Conservation (phyloP, 2,797 vertebrate genomes). For the Pseudotriccus pelzelni region DNA sequence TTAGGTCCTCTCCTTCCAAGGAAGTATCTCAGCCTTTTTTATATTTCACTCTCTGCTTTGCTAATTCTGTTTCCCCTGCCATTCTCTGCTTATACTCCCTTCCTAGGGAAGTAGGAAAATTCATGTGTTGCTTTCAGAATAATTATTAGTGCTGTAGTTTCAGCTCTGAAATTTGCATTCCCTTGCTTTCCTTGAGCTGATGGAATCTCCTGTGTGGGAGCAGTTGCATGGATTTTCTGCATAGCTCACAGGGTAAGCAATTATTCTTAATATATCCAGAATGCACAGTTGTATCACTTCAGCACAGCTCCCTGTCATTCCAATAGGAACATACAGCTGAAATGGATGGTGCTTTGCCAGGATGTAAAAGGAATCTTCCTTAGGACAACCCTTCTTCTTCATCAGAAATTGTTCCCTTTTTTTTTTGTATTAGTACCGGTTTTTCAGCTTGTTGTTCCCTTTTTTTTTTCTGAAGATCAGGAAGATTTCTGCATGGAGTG, state of each 20-base stretch:
- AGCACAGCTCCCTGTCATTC: not conserved
- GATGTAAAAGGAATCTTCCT: not conserved
- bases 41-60: not conserved
- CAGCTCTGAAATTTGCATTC: not conserved
- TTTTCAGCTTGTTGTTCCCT: slow-evolving; percentile 7
- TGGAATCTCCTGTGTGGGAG: not conserved
- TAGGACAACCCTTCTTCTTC: not conserved
- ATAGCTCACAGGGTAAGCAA: not conserved
- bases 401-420: not conserved
- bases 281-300: not conserved
- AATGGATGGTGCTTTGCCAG: not conserved
- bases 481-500: not conserved
- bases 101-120: not conserved
- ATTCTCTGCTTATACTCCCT: not conserved
- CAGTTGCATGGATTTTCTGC: not conserved
- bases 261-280: not conserved
- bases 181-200: not conserved
- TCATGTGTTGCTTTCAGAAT: not conserved
- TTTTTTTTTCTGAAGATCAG: slow-evolving; percentile 2
- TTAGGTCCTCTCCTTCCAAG: not conserved
- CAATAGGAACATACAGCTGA: not conserved
- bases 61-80: not conserved
- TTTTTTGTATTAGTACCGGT: not conserved
- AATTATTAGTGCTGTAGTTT: not conserved
- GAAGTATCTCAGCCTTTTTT: not conserved